Percentiles rank a stretch among this genome's conserved stretches.
Conservation (phyloP, 92 coral and sea anemone species). For the Plumapathes pennacea region DNA sequence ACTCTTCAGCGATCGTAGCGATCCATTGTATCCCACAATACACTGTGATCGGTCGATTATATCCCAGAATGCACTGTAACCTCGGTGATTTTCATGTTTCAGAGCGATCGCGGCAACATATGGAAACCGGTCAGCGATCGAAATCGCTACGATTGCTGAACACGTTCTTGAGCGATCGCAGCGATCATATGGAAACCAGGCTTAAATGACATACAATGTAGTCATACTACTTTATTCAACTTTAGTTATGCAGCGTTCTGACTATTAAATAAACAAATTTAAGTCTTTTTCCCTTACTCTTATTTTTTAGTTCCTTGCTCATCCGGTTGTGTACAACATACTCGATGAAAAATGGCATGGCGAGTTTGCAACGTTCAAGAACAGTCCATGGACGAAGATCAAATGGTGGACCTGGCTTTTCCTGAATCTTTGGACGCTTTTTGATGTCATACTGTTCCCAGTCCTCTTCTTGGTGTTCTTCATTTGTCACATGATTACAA, state of each 20-base stretch:
- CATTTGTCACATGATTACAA: background rate
- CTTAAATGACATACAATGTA: too few species aligned
- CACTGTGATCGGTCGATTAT: background rate
- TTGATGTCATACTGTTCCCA: conserved; percentile 19
- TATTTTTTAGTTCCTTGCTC: conserved; percentile 15
- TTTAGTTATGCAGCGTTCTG: too few species aligned
- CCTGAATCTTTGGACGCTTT: conserved; percentile 15
- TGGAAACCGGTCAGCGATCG: too few species aligned
- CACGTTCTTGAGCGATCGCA: too few species aligned
- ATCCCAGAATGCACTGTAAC: too few species aligned
- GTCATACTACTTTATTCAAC: too few species aligned
- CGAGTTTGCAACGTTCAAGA: conserved; percentile 4
- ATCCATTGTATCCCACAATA: conserved; percentile 15
- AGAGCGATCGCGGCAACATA: too few species aligned
- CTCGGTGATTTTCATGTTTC: too few species aligned
- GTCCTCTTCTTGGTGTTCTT: conserved; percentile 11
- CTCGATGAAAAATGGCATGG: conserved; percentile 22
- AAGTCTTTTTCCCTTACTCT: too few species aligned
- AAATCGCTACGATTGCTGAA: too few species aligned
- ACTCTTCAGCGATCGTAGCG: conserved; percentile 4
- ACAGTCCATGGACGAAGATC: conserved; percentile 1
- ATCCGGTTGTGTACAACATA: conserved; percentile 29
- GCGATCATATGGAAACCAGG: too few species aligned
- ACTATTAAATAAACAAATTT: too few species aligned
- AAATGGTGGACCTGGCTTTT: conserved; percentile 19